phyloP scores from a whole-genome alignment of 2,113 vertebrate species.

The Todiramphus chloris region DNA sequence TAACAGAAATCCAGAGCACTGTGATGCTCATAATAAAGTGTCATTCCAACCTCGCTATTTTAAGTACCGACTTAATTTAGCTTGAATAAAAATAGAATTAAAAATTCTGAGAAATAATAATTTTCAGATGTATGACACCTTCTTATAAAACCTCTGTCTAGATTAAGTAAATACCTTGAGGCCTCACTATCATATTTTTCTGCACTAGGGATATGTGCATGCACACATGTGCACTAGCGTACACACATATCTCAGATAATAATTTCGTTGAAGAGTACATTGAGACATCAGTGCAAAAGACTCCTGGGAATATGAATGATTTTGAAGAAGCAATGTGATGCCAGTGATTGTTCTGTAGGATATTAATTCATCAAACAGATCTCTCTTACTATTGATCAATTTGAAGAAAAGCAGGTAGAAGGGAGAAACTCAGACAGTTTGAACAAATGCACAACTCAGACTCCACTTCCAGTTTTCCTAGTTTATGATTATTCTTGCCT shows the following conservation, averaged over 20 bases:
- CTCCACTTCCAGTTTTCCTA: background rate
- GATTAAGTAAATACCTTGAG: background rate
- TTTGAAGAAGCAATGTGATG: background rate
- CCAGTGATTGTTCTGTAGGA: background rate
- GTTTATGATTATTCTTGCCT: background rate
- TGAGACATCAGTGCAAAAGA: background rate
- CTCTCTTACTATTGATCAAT: background rate
- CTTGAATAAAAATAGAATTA: background rate
- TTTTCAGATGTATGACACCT: fast-evolving
- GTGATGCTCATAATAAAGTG: background rate
- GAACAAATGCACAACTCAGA: background rate
- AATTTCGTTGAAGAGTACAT: background rate
- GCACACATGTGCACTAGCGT: fast-evolving
- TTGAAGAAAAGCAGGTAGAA: background rate
- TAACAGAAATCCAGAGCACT: background rate
- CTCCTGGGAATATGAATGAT: background rate
- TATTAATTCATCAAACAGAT: background rate
- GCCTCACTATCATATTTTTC: background rate
- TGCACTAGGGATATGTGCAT: fast-evolving
- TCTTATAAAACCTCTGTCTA: background rate
- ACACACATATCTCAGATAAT: fast-evolving
- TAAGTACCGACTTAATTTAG: fast-evolving
- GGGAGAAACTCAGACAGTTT: background rate
- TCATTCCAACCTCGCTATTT: background rate
- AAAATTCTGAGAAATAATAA: fast-evolving